These are phyloP conservation scores for Catharus ustulatus DNA, from an alignment of 2,797 vertebrate genomes.

Conservation along the genomic window DNA sequence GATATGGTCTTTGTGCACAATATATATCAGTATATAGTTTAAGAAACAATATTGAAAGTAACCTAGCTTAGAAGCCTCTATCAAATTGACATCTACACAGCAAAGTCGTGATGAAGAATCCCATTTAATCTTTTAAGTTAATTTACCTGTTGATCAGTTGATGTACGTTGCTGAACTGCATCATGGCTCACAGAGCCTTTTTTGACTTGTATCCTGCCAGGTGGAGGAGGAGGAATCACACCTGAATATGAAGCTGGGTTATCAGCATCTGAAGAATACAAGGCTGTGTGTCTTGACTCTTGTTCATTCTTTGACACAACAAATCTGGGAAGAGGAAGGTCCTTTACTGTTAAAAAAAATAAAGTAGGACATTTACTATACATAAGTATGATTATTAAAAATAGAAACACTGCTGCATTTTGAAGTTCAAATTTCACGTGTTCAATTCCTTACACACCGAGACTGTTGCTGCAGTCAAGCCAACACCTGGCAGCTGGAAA, in stretches of 20 bases:
- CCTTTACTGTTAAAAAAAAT: slow-evolving; percentile 85
- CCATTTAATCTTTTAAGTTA: background rate
- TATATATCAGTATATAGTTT: background rate
- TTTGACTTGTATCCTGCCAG: slow-evolving; percentile 88
- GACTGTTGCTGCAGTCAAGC: background rate
- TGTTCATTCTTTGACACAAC: slow-evolving; percentile 94
- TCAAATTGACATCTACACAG: background rate
- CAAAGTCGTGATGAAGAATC: background rate
- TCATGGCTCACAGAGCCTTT: slow-evolving; percentile 90
- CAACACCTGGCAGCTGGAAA: background rate
- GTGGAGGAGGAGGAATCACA: slow-evolving; percentile 94
- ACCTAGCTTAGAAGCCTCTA: background rate
- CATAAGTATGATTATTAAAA: background rate
- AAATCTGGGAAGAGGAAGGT: slow-evolving; percentile 93
- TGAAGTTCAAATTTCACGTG: background rate
- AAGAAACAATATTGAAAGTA: background rate
- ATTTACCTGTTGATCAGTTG: slow-evolving; percentile 89
- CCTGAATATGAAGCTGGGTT: slow-evolving; percentile 89
- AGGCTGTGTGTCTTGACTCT: slow-evolving; percentile 85
- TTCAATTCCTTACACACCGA: background rate
- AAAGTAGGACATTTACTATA: background rate
- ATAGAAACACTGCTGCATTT: background rate
- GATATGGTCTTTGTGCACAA: background rate
- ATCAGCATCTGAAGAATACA: slow-evolving; percentile 90
- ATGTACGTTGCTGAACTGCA: slow-evolving; percentile 85